These are phyloP conservation scores for Xanthorhoe spadicearia DNA, from an alignment of 2,888 invertebrate genomes.

Conservation along the genomic window DNA sequence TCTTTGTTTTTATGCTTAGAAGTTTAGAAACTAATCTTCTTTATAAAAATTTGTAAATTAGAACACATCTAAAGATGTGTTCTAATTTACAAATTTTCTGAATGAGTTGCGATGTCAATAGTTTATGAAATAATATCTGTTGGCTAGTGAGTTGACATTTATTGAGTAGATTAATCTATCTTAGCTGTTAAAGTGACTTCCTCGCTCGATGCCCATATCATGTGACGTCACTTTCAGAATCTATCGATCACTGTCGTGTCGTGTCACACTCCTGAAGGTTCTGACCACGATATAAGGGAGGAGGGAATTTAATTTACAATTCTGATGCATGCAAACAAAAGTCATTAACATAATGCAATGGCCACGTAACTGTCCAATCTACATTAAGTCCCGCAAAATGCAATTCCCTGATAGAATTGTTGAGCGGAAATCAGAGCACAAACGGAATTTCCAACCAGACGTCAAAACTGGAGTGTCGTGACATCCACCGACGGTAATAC, in stretches of 20 bases:
- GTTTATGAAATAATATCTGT: too few species aligned
- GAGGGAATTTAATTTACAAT: slow-evolving; percentile 4
- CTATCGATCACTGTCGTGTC: slow-evolving; percentile 1
- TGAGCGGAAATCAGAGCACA: slow-evolving; percentile 32
- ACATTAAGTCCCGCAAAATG: slow-evolving; percentile 35
- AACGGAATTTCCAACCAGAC: slow-evolving; percentile 19
- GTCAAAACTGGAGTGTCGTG: slow-evolving; percentile 9
- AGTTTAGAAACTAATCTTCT: too few species aligned
- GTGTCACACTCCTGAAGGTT: neutral
- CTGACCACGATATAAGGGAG: neutral
- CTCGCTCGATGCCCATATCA: neutral
- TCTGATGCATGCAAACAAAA: slow-evolving; percentile 13
- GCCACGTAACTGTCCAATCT: slow-evolving; percentile 24
- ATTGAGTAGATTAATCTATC: slow-evolving; percentile 8
- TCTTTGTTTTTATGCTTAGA: neutral
- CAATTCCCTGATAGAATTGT: slow-evolving; percentile 36
- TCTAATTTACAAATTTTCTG: too few species aligned
- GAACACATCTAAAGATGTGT: too few species aligned
- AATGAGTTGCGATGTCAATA: too few species aligned
- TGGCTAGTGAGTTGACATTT: neutral
- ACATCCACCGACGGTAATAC: neutral
- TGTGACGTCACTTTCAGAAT: neutral
- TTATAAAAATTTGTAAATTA: too few species aligned
- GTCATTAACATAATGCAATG: slow-evolving; percentile 12
- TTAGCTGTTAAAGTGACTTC: neutral